Percentiles rank a stretch among this genome's conserved stretches.
Conservation (phyloP, 2,888 invertebrate genomes). For the Aelia acuminata region DNA sequence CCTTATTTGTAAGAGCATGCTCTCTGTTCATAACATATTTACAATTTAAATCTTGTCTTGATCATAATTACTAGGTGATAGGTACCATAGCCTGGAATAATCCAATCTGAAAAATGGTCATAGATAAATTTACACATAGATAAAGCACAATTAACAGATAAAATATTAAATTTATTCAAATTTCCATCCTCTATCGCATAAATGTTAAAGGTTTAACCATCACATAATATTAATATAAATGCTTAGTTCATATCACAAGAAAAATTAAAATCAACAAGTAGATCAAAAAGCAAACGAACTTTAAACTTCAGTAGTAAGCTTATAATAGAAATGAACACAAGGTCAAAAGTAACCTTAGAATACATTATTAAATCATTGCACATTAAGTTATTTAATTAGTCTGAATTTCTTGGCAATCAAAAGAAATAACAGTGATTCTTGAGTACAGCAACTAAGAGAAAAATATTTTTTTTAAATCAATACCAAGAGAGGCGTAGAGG, state of each 20-base stretch:
- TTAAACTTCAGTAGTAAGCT: neutral
- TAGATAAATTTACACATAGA: neutral
- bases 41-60: constrained; percentile 30
- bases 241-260: neutral
- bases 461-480: neutral
- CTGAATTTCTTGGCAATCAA: neutral
- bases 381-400: neutral
- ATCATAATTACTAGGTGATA: constrained; percentile 25
- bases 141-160: constrained; percentile 16
- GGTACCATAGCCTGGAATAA: constrained; percentile 36
- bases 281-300: neutral
- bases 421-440: neutral
- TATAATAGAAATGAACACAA: constrained; percentile 1
- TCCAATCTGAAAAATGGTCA: constrained; percentile 1
- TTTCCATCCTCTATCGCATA: neutral
- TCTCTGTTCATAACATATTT: neutral
- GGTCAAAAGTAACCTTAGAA: constrained; percentile 15
- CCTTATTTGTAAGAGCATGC: constrained; percentile 36
- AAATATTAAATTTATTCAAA: neutral
- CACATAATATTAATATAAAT: neutral
- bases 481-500: neutral
- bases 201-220: neutral
- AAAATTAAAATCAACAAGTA: neutral
- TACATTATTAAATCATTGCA: constrained; percentile 3
- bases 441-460: neutral